These are phyloP conservation scores for Ptilorrhoa leucosticta DNA, from an alignment of 2,113 vertebrate genomes.

Conservation along the genomic window DNA sequence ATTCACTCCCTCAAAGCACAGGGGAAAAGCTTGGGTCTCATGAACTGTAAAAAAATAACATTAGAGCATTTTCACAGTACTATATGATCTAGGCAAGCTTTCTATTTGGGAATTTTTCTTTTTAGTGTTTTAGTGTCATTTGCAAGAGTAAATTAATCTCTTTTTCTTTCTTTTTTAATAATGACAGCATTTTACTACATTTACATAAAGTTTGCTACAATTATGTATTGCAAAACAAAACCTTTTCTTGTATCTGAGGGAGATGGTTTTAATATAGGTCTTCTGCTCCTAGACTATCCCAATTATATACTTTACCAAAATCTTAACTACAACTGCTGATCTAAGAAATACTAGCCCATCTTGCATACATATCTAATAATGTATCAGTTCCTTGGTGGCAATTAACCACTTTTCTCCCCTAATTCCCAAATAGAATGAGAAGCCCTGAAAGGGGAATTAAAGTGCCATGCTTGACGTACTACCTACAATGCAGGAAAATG, in stretches of 20 bases:
- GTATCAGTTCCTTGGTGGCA: background rate
- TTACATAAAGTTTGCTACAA: background rate
- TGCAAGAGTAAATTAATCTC: background rate
- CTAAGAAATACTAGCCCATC: background rate
- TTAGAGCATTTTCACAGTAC: background rate
- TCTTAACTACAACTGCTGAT: background rate
- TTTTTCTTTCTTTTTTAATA: background rate
- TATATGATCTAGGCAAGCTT: background rate
- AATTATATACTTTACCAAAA: background rate
- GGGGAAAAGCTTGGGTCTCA: background rate
- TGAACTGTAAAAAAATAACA: background rate
- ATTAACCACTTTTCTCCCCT: background rate
- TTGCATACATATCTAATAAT: background rate
- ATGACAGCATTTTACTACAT: background rate
- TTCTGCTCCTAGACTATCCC: background rate
- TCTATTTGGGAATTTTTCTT: background rate
- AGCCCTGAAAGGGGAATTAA: background rate
- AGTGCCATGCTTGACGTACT: background rate
- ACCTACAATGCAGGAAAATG: background rate
- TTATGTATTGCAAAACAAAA: accelerated
- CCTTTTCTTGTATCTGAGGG: background rate
- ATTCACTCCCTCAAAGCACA: background rate
- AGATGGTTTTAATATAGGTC: background rate
- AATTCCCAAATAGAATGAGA: background rate
- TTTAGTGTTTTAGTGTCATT: background rate